Evolutionary conservation across 2,113 vertebrate genomes (phyloP).

Genomic region (Bombycilla garrulus): DNA sequence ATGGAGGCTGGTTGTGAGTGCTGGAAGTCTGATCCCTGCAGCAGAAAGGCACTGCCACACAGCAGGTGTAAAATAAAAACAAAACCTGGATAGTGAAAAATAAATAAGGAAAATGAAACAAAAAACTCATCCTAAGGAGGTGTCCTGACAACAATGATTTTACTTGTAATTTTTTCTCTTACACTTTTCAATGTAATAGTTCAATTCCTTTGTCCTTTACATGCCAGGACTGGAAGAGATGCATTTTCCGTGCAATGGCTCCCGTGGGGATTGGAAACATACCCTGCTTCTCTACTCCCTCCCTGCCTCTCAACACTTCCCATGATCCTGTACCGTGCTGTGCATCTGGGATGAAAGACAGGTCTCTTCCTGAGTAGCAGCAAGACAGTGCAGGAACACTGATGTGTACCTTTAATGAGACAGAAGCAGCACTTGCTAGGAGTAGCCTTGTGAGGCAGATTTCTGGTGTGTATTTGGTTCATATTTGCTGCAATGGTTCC

Average conservation of each 20-base stretch:
- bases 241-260: background rate
- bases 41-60: background rate
- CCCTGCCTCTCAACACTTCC: background rate
- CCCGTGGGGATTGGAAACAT: background rate
- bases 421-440: background rate
- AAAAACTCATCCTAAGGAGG: background rate
- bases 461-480: background rate
- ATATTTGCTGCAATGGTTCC: background rate
- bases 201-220: background rate
- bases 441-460: background rate
- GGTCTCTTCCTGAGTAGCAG: background rate
- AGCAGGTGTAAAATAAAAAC: background rate
- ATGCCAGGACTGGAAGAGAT: background rate
- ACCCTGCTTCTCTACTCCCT: background rate
- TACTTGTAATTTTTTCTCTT: background rate
- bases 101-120: background rate
- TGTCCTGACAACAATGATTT: background rate
- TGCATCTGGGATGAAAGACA: background rate
- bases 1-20: accelerated
- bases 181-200: background rate
- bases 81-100: background rate
- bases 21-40: background rate
- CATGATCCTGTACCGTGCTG: background rate
- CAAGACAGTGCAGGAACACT: background rate
- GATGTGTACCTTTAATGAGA: background rate